Percentiles rank a stretch among this genome's conserved stretches.
Conservation (phyloP, 2,797 vertebrate genomes). For the Rachycentron canadum region DNA sequence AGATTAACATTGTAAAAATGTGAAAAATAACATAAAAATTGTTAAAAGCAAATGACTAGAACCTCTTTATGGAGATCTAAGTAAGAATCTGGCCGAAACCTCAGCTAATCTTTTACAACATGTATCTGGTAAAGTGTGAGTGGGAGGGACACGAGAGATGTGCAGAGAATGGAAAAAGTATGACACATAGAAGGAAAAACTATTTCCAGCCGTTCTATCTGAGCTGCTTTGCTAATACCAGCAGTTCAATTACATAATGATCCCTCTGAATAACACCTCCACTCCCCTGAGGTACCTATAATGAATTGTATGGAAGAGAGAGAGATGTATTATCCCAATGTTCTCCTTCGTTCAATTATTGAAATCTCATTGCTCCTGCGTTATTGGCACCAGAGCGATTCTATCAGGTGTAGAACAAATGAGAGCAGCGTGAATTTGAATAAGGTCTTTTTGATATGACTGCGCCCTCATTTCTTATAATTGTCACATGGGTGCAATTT, state of each 20-base stretch:
- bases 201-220: constrained; percentile 67
- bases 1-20: not conserved
- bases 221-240: constrained; percentile 54
- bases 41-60: not conserved
- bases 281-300: constrained; percentile 52
- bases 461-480: constrained; percentile 36
- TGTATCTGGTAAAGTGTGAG: constrained; percentile 64
- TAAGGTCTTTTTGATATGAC: constrained; percentile 24
- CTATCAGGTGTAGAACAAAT: constrained; percentile 51
- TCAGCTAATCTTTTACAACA: constrained; percentile 55
- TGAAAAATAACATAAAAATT: not conserved
- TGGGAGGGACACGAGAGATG: constrained; percentile 67
- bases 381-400: constrained; percentile 50
- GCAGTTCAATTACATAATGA: constrained; percentile 65
- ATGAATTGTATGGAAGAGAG: constrained; percentile 52
- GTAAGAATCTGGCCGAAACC: constrained; percentile 38
- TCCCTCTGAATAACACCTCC: constrained; percentile 65
- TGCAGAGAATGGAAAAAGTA: constrained; percentile 73
- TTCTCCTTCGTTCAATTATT: constrained; percentile 53
- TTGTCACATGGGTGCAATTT: constrained; percentile 63
- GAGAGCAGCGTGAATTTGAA: constrained; percentile 34
- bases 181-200: constrained; percentile 76
- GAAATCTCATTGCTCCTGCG: constrained; percentile 41
- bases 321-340: constrained; percentile 33
- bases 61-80: constrained; percentile 11